phyloP scores from a whole-genome alignment of 2,113 vertebrate genomes.

The Nothocercus nigrocapillus region DNA sequence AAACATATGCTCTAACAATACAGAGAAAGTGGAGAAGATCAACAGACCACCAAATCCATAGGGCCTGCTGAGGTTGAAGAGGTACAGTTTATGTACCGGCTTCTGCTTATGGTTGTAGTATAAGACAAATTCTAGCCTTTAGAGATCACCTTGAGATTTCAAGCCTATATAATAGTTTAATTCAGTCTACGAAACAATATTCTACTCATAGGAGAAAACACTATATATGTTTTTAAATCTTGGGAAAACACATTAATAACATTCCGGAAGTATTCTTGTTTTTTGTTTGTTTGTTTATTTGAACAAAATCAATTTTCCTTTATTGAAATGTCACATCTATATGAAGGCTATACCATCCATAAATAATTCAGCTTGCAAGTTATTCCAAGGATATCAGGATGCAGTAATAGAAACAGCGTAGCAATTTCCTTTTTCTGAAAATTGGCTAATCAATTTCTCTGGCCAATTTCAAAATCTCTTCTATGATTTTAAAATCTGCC shows the following conservation, averaged over 20 bases:
- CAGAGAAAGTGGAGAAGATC: not conserved
- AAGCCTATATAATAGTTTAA: not conserved
- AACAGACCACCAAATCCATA: not conserved
- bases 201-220: not conserved
- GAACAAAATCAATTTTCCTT: not conserved
- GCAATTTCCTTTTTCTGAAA: slow-evolving; percentile 15
- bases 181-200: slow-evolving; percentile 1
- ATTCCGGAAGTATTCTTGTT: not conserved
- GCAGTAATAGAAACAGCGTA: not conserved
- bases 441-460: not conserved
- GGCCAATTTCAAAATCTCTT: not conserved
- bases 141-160: slow-evolving; percentile 11
- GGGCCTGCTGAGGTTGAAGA: not conserved
- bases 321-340: not conserved
- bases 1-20: not conserved
- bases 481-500: slow-evolving; percentile 9
- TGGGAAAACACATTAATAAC: not conserved
- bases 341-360: not conserved
- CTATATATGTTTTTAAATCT: not conserved
- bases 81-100: not conserved
- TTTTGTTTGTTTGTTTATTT: not conserved
- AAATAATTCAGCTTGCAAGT: slow-evolving; percentile 28
- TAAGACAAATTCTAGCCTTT: not conserved
- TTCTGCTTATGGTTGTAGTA: not conserved
- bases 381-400: not conserved